phyloP scores from a whole-genome alignment of 2,888 invertebrate species.

The Polymixis flavicincta region DNA sequence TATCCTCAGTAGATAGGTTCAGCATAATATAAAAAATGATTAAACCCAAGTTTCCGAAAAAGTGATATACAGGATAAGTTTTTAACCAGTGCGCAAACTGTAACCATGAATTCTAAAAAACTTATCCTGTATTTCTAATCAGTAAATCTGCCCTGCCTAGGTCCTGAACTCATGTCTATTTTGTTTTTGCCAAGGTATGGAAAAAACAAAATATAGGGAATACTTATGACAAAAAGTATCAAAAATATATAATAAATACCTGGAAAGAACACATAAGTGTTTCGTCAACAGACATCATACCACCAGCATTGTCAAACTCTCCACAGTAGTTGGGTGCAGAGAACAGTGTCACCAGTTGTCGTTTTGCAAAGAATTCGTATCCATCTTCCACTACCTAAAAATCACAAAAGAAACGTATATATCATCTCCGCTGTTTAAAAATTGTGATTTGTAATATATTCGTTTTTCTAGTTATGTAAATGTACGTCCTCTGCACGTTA shows the following conservation, averaged over 20 bases:
- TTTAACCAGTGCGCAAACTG: too few relatives aligned
- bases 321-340: slow-evolving; percentile 99
- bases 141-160: background rate
- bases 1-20: background rate
- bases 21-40: background rate
- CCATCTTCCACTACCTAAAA: slow-evolving; percentile 98
- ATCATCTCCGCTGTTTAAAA: slow-evolving; percentile 5
- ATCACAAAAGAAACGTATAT: slow-evolving; percentile 1
- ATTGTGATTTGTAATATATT: background rate
- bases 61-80: too few relatives aligned
- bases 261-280: slow-evolving; percentile 99
- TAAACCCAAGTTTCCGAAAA: background rate
- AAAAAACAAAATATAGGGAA: too few relatives aligned
- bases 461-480: background rate
- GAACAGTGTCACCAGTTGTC: slow-evolving; percentile 99
- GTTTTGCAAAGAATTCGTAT: slow-evolving; percentile 99
- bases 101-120: too few relatives aligned
- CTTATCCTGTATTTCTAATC: background rate
- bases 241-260: slow-evolving; percentile 88
- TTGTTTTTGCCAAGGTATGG: background rate
- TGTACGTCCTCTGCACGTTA: background rate
- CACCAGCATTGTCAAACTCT: slow-evolving; percentile 99
- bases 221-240: background rate
- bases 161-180: background rate
- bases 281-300: slow-evolving; percentile 99